Evolutionary conservation across 1,140 invertebrate genomes (phyloP).

Genomic region (Ips typographus): DNA sequence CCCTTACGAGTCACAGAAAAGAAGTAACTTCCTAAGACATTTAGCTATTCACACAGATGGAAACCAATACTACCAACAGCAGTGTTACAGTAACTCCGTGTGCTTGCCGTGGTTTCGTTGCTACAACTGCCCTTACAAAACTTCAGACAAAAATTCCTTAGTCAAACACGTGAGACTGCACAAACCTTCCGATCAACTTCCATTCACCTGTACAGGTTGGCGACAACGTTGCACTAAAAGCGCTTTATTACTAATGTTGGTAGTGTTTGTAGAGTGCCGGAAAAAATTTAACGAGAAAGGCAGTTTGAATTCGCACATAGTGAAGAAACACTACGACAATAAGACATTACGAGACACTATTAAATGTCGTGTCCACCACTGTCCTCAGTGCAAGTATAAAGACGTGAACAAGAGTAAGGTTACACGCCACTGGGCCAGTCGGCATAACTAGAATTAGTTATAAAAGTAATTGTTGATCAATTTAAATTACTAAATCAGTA

Average conservation of each 20-base stretch:
- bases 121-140: conserved; percentile 13
- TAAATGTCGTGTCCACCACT: not conserved
- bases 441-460: not conserved
- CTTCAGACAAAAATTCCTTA: conserved; percentile 11
- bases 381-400: not conserved
- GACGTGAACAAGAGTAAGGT: conserved; percentile 2
- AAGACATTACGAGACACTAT: not conserved
- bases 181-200: not conserved
- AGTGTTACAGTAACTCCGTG: too few species aligned
- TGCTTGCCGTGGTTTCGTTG: not conserved
- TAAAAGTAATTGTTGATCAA: not conserved
- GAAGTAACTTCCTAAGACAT: not conserved
- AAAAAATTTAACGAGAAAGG: conserved; percentile 2
- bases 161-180: conserved; percentile 13
- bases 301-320: not conserved
- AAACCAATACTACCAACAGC: too few species aligned
- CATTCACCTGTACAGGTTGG: conserved; percentile 15
- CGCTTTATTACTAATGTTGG: not conserved
- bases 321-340: not conserved
- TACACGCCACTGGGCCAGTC: not conserved
- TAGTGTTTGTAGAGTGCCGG: not conserved
- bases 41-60: not conserved
- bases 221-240: not conserved
- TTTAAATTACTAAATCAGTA: too few species aligned
- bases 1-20: not conserved